These are phyloP conservation scores for Tipula confusa DNA, from an alignment of 2,888 invertebrate species.

Conservation along the genomic window DNA sequence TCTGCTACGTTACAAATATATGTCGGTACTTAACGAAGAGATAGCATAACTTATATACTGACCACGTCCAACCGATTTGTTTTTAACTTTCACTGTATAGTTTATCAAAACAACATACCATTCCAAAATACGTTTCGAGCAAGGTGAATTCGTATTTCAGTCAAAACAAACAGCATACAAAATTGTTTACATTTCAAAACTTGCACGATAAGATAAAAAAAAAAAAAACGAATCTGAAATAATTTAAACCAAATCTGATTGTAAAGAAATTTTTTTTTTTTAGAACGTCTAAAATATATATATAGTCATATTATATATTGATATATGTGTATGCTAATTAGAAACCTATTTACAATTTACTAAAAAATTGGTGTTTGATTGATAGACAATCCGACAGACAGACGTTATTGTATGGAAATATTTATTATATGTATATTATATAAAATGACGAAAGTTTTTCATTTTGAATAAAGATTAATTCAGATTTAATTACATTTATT, in stretches of 20 bases:
- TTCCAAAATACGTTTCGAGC: neutral
- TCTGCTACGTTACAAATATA: too few relatives aligned
- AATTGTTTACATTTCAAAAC: neutral
- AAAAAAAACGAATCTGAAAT: neutral
- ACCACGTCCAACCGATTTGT: too few relatives aligned
- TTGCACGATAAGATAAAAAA: neutral
- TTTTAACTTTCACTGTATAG: too few relatives aligned
- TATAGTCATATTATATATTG: too few relatives aligned
- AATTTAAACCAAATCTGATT: neutral
- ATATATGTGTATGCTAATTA: slow-evolving; percentile 5
- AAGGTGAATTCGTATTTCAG: neutral
- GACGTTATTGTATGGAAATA: slow-evolving; percentile 3
- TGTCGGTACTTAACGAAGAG: too few relatives aligned
- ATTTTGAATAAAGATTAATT: neutral
- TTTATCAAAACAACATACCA: neutral
- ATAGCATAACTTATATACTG: too few relatives aligned
- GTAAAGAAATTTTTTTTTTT: neutral
- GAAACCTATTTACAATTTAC: neutral
- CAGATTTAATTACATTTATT: neutral
- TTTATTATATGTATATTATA: neutral
- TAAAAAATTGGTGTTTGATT: neutral
- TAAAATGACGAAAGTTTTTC: neutral
- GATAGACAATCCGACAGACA: neutral
- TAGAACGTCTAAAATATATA: neutral
- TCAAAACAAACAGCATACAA: neutral